These are phyloP conservation scores for Sebastolobus altivelis DNA, from an alignment of 2,797 vertebrate genomes.

Conservation along the genomic window DNA sequence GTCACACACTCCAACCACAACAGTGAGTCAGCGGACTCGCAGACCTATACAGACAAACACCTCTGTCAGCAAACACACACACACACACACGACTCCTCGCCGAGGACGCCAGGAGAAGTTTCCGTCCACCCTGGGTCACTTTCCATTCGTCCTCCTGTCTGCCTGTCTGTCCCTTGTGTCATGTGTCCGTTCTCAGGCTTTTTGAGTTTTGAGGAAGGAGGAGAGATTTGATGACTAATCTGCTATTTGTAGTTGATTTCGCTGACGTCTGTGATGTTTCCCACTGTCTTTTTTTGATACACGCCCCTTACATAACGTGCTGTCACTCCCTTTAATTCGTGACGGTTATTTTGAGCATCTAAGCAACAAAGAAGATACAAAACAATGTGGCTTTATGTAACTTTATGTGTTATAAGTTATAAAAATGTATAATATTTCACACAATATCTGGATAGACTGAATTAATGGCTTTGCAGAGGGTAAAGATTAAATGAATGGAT, in stretches of 20 bases:
- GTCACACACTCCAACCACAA: constrained; percentile 63
- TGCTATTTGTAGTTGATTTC: constrained; percentile 47
- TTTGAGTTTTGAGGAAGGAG: constrained; percentile 34
- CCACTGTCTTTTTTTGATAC: constrained; percentile 23
- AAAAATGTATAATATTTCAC: not conserved
- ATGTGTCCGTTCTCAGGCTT: constrained; percentile 40
- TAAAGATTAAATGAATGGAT: not conserved
- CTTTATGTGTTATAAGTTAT: not conserved
- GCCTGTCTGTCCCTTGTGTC: constrained; percentile 40
- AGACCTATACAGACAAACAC: constrained; percentile 56
- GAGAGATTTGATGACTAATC: constrained; percentile 58
- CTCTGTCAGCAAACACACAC: constrained; percentile 69
- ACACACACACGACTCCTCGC: constrained; percentile 8
- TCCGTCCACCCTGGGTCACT: constrained; percentile 59
- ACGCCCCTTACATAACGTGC: constrained; percentile 20
- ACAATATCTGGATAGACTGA: not conserved
- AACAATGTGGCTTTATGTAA: not conserved
- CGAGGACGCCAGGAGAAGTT: constrained; percentile 56
- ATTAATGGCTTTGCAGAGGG: not conserved
- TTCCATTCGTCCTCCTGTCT: constrained; percentile 42
- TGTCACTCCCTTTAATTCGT: constrained; percentile 20
- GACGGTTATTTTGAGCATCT: constrained; percentile 42
- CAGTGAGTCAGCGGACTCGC: constrained; percentile 75
- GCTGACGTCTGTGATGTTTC: constrained; percentile 46
- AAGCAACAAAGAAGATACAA: constrained; percentile 12